These are phyloP conservation scores for Cryptoleucopteryx plumbea DNA, from an alignment of 2,113 vertebrate genomes.

Conservation along the genomic window DNA sequence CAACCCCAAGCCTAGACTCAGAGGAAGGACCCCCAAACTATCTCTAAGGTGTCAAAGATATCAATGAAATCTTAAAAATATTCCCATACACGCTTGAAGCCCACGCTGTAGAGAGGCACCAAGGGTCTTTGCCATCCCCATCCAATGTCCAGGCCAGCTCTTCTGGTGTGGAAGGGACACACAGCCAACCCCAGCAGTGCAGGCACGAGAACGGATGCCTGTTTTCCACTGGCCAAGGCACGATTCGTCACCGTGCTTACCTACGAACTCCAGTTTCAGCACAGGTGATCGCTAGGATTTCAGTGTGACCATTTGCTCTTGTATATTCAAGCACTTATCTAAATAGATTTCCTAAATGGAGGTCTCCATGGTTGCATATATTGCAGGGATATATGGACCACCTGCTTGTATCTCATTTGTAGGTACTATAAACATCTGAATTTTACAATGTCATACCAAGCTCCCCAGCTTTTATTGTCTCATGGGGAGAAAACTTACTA, in stretches of 20 bases:
- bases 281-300: not conserved
- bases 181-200: not conserved
- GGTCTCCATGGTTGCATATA: not conserved
- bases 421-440: not conserved
- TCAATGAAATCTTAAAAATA: not conserved
- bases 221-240: not conserved
- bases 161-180: not conserved
- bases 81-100: accelerated
- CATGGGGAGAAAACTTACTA: not conserved
- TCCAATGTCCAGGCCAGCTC: not conserved
- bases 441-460: not conserved
- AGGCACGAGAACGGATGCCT: accelerated
- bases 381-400: not conserved
- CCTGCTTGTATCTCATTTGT: accelerated
- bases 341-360: not conserved
- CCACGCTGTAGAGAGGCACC: not conserved
- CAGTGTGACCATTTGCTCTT: not conserved
- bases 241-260: not conserved
- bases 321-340: not conserved
- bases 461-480: not conserved
- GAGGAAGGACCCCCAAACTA: not conserved
- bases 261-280: accelerated
- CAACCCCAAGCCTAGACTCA: not conserved
- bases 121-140: not conserved
- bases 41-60: not conserved